Evolutionary conservation across 92 coral and sea anemone genomes (phyloP), one percentile per base, ranked within the genome.

Genomic region (Pocillopora meandrina): DNA sequence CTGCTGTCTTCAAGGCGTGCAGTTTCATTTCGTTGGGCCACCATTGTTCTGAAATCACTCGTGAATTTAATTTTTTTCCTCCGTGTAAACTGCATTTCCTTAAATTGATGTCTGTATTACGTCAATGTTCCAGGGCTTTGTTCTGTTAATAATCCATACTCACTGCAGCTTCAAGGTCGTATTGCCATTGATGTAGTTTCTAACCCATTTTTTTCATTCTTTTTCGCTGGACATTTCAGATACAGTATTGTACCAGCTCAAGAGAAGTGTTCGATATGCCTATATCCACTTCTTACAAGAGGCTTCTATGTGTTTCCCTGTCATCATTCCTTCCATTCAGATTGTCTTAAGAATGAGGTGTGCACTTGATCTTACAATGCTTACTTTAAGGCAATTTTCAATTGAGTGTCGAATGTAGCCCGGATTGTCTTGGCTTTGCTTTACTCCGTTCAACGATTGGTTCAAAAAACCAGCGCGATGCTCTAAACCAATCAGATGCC

Each of bases 301-400:
- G 92, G 92, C 42, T 96, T 96, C 77, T 96, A 96, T 89, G 86
- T 92, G 66, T 96, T 96, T 64, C 99, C 98, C 9, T 96, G 99
- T 76, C 95, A 92, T 63, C 99, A 96, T 70, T 89, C 90, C 23
- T 96, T 94, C 71, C 99, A 96, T 80, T 74, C 92, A 17, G 99
- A 96, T 89, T 96, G 99, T 67, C 85, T 96, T 11, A 82, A 92
- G 76, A 90, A 93, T 34, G 99, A 96, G 92, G 98, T 94, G 71
- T 7, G 65, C 42, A 61, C 20, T 15, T 47, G 12, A 11, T 56
- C 19, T 3, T 67, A 2, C 15, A 12, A 20, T n/a, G n/a, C 33
- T 19, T 10, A 20, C 14, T 66, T 67, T 5, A 71, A 60, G 34
- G 75, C 19, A 18, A 42, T 42, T 42, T 42, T 42, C 8, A 42